Evolutionary conservation across 2,888 invertebrate genomes (phyloP).

Genomic region (Andrena marginata): DNA sequence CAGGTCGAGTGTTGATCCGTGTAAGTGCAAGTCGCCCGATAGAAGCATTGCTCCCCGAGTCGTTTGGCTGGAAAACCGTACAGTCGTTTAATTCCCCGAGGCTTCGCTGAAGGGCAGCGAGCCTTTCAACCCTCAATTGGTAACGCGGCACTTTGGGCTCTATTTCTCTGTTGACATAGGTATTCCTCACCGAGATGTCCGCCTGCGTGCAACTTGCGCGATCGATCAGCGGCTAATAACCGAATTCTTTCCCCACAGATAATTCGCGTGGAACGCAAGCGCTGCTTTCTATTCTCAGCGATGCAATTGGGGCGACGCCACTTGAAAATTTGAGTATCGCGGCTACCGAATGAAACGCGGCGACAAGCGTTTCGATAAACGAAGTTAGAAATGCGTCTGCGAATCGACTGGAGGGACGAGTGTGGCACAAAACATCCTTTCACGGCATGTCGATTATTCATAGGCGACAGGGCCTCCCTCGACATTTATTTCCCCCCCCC

Average conservation of each 20-base stretch:
- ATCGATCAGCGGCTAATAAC: not conserved
- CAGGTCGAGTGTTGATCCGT: conserved; percentile 93
- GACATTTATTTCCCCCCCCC: conserved; percentile 47
- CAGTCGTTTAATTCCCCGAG: conserved; percentile 1
- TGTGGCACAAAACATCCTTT: conserved; percentile 40
- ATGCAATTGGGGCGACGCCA: too few species aligned
- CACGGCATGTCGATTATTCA: conserved; percentile 44
- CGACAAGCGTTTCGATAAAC: conserved; percentile 4
- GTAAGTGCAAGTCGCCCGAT: conserved; percentile 92
- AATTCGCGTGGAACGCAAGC: too few species aligned
- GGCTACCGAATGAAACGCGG: not conserved
- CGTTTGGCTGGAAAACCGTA: conserved; percentile 89
- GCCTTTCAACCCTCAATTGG: not conserved
- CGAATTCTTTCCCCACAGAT: too few species aligned
- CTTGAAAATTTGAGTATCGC: not conserved
- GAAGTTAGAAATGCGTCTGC: not conserved
- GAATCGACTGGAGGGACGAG: conserved; percentile 15
- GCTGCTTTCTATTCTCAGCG: too few species aligned
- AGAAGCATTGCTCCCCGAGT: conserved; percentile 95
- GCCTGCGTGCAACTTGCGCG: not conserved
- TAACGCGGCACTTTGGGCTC: not conserved
- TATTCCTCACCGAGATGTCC: not conserved
- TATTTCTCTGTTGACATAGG: not conserved
- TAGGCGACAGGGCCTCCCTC: conserved; percentile 43
- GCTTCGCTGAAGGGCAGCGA: not conserved